Evolutionary conservation across 1,140 invertebrate genomes (phyloP).

Genomic region (Tyrophagus putrescentiae): DNA sequence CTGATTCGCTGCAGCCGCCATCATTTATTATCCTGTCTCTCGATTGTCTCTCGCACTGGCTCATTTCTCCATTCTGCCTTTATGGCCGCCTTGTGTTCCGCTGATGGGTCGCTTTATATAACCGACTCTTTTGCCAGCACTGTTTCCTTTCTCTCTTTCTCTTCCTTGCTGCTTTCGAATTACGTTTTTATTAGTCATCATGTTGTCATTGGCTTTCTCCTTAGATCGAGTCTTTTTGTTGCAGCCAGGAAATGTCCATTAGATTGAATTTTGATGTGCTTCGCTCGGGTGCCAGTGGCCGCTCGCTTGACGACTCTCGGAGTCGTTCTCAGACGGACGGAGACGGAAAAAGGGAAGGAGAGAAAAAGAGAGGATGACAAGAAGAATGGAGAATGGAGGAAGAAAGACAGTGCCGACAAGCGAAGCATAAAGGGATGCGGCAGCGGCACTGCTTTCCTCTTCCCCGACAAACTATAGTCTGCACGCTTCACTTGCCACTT

Average conservation of each 20-base stretch:
- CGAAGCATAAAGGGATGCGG: too few relatives aligned
- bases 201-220: slow-evolving; percentile 12
- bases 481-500: background rate
- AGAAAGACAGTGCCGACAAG: too few relatives aligned
- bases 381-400: too few relatives aligned
- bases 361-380: too few relatives aligned
- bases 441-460: too few relatives aligned
- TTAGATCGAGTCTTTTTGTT: background rate
- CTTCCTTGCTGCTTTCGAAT: too few relatives aligned
- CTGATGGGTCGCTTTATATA: background rate
- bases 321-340: too few relatives aligned
- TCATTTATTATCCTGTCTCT: slow-evolving; percentile 11
- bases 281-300: too few relatives aligned
- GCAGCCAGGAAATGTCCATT: slow-evolving; percentile 12
- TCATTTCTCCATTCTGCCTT: background rate
- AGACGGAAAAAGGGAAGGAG: too few relatives aligned
- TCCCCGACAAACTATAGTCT: too few relatives aligned
- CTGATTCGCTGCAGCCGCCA: background rate
- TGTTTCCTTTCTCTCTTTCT: background rate
- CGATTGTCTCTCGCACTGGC: background rate
- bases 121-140: background rate
- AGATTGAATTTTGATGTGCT: slow-evolving; percentile 16
- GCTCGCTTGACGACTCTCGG: too few relatives aligned
- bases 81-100: background rate
- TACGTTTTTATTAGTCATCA: slow-evolving; percentile 16